Percentiles rank a stretch among this genome's conserved stretches.
Evolutionary conservation across 2,113 vertebrate genomes (phyloP).

Genomic region (Clinocottus analis): DNA sequence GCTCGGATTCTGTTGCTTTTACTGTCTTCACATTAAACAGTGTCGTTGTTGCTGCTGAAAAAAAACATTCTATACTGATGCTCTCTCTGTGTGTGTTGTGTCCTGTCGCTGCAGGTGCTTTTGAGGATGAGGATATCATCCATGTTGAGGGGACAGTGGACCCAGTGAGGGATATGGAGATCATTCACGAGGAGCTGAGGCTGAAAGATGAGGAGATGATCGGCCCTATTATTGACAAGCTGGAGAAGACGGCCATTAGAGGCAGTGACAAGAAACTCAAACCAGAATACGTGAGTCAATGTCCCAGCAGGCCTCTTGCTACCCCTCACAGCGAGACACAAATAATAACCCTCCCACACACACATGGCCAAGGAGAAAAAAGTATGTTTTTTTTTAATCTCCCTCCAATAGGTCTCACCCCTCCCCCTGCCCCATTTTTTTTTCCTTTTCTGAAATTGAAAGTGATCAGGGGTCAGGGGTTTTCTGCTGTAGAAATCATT

Average conservation of each 20-base stretch:
- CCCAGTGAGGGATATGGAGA: conserved; percentile 92
- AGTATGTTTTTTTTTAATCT: conserved; percentile 74
- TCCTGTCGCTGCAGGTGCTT: conserved; percentile 83
- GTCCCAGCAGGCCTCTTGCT: conserved; percentile 77
- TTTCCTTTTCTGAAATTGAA: conserved; percentile 80
- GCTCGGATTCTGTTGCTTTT: conserved; percentile 20
- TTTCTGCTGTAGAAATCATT: conserved; percentile 87
- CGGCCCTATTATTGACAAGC: conserved; percentile 94
- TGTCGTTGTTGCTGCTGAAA: conserved; percentile 11
- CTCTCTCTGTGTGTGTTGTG: conserved; percentile 37
- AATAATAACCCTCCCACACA: conserved; percentile 83
- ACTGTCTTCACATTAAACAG: neutral
- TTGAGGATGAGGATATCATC: conserved; percentile 98
- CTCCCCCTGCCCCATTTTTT: conserved; percentile 71
- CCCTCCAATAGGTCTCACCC: conserved; percentile 70
- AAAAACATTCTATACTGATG: conserved; percentile 8
- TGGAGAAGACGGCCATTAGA: conserved; percentile 94
- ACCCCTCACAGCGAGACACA: conserved; percentile 77
- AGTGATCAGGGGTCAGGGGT: conserved; percentile 83
- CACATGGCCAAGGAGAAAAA: conserved; percentile 69
- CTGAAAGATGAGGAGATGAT: conserved; percentile 96
- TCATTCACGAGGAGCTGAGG: conserved; percentile 93
- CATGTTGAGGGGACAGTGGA: conserved; percentile 96
- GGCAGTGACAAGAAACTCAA: conserved; percentile 94
- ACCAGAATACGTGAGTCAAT: conserved; percentile 96